These are phyloP conservation scores for Argentina silus DNA, from an alignment of 2,797 vertebrate species.

Conservation along the genomic window DNA sequence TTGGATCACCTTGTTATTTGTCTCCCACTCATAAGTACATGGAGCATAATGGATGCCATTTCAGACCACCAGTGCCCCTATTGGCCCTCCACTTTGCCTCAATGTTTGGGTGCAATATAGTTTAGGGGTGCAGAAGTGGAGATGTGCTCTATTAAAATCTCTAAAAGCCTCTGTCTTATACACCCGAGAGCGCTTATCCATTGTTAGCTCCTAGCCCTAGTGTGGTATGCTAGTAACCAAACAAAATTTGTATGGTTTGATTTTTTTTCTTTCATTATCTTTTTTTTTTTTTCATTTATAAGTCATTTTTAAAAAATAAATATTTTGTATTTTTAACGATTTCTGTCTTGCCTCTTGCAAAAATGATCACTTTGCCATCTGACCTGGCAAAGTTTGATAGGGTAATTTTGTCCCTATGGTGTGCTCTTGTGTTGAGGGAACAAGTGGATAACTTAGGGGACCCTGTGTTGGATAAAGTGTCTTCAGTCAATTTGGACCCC, in stretches of 20 bases:
- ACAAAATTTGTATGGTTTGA: constrained; percentile 75
- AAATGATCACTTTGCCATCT: constrained; percentile 21
- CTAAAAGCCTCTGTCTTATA: constrained; percentile 51
- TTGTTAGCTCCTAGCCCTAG: constrained; percentile 75
- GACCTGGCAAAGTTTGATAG: constrained; percentile 21
- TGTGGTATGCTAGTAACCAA: constrained; percentile 75
- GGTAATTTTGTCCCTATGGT: background rate
- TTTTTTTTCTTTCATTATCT: constrained; percentile 36
- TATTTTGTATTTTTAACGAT: constrained; percentile 80
- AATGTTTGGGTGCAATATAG: constrained; percentile 59
- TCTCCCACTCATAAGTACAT: constrained; percentile 46
- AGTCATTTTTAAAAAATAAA: constrained; percentile 80
- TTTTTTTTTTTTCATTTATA: constrained; percentile 66
- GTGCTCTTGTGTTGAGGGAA: background rate
- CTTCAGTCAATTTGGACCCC: constrained; percentile 10
- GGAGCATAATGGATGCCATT: constrained; percentile 62
- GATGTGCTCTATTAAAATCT: constrained; percentile 41
- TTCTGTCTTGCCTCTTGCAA: constrained; percentile 66
- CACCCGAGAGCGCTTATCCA: constrained; percentile 59
- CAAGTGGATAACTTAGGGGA: constrained; percentile 1
- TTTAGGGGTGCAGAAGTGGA: constrained; percentile 51
- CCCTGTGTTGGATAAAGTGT: constrained; percentile 22
- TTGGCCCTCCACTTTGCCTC: constrained; percentile 64
- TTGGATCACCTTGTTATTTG: constrained; percentile 56
- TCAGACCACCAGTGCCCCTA: constrained; percentile 66